A percentile compares a stretch with the other conserved stretches of the same genome.
Conservation (phyloP, 2,888 invertebrate genomes). For the Choreutis nemorana region DNA sequence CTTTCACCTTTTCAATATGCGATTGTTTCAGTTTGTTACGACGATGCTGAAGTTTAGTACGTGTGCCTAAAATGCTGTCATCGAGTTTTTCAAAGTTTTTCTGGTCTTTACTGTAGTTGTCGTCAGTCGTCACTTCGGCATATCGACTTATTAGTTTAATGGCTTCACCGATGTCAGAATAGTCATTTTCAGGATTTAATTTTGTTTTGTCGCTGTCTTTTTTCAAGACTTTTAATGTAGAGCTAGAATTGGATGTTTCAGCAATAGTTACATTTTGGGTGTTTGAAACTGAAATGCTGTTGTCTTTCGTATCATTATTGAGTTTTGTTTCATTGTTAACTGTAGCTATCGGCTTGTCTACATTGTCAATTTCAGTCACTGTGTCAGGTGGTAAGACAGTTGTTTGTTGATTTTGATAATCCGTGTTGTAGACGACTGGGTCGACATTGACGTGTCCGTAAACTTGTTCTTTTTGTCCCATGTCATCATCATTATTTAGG, state of each 20-base stretch:
- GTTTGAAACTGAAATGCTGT: too few species aligned
- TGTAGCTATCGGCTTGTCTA: conserved; percentile 12
- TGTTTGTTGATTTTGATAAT: conserved; percentile 23
- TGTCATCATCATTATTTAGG: conserved; percentile 24
- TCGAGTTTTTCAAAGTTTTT: conserved; percentile 35
- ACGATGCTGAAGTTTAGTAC: conserved; percentile 52
- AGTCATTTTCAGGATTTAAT: conserved; percentile 54
- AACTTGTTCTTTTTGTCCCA: conserved; percentile 53
- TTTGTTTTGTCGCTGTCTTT: conserved; percentile 38
- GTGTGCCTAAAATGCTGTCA: conserved; percentile 46
- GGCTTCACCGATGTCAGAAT: conserved; percentile 56
- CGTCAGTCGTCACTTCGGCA: conserved; percentile 58
- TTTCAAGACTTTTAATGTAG: conserved; percentile 25
- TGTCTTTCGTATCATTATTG: conserved; percentile 11
- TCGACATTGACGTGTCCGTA: conserved; percentile 54
- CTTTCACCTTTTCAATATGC: conserved; percentile 19
- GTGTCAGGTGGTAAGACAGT: too few species aligned
- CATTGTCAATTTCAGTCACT: conserved; percentile 9
- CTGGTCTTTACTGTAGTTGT: conserved; percentile 48
- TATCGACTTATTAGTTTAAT: conserved; percentile 58
- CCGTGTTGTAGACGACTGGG: conserved; percentile 34
- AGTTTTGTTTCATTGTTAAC: conserved; percentile 14
- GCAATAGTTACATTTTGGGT: too few species aligned
- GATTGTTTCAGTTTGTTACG: conserved; percentile 38
- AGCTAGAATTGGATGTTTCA: conserved; percentile 14